A percentile compares a stretch with the other conserved stretches of the same genome.
Evolutionary conservation across 1,140 invertebrate species (phyloP).

Genomic region (Holcopasites calliopsidis): DNA sequence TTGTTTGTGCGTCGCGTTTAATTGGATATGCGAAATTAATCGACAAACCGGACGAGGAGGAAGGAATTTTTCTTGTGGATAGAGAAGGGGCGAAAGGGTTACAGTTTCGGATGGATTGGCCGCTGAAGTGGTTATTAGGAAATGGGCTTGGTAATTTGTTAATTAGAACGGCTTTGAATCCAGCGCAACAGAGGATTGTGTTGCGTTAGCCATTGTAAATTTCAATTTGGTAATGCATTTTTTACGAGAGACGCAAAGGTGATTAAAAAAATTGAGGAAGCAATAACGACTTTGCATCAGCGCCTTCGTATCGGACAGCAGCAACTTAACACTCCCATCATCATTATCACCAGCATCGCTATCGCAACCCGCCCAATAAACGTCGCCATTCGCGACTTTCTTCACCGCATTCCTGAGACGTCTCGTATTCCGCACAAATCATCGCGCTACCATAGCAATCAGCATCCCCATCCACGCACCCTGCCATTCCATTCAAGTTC

Average conservation of each 20-base stretch:
- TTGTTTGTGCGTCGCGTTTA: neutral
- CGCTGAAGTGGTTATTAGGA: no score
- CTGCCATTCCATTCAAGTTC: neutral
- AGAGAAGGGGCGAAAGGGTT: no score
- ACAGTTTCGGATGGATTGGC: no score
- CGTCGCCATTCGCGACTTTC: neutral
- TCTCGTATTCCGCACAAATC: conserved; percentile 8
- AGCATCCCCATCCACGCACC: neutral
- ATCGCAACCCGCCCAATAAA: neutral
- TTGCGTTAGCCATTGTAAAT: no score
- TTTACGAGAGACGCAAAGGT: no score
- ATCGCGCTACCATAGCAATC: neutral
- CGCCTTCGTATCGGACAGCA: neutral
- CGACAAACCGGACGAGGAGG: no score
- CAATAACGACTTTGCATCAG: neutral
- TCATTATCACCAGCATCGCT: conserved; percentile 2
- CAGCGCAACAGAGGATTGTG: no score
- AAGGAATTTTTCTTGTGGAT: no score
- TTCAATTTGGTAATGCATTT: no score
- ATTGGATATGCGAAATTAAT: conserved; percentile 16
- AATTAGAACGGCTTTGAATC: no score
- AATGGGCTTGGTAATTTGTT: no score
- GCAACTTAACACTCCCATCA: neutral
- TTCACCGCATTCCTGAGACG: conserved; percentile 6
- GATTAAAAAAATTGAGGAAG: no score